phyloP scores from a whole-genome alignment of 2,888 invertebrate species.

The Chirona hameri region DNA sequence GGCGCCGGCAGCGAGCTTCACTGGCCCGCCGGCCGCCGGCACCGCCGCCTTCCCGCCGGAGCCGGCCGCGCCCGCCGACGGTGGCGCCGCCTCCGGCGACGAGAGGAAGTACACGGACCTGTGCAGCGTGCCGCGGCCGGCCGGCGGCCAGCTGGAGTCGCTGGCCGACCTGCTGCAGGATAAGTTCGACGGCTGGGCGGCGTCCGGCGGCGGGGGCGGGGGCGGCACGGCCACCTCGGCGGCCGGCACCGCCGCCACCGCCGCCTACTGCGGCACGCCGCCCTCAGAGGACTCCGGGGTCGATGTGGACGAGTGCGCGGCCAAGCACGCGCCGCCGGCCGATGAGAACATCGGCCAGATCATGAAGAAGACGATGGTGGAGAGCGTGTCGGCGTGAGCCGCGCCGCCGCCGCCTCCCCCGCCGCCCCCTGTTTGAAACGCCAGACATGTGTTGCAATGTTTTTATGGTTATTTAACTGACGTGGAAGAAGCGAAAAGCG shows the following conservation, averaged over 20 bases:
- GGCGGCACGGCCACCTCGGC: slow-evolving; percentile 6
- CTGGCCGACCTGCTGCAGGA: slow-evolving; percentile 60
- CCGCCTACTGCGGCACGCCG: slow-evolving; percentile 35
- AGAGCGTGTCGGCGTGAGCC: slow-evolving; percentile 75
- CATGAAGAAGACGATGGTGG: slow-evolving; percentile 87
- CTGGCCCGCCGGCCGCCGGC: neutral
- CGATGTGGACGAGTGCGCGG: slow-evolving; percentile 44
- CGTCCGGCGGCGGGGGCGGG: slow-evolving; percentile 36
- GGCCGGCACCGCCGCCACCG: neutral
- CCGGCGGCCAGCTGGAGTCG: slow-evolving; percentile 64
- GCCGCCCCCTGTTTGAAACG: neutral
- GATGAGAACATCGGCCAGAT: slow-evolving; percentile 82
- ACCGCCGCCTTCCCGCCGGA: slow-evolving; percentile 4
- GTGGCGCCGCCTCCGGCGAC: neutral
- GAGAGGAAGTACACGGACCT: slow-evolving; percentile 60
- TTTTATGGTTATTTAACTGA: slow-evolving; percentile 28
- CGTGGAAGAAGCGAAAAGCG: neutral
- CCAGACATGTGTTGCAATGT: neutral
- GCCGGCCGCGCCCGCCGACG: neutral
- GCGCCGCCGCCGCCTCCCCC: neutral
- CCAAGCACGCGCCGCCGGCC: slow-evolving; percentile 41
- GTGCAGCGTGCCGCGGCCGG: slow-evolving; percentile 57
- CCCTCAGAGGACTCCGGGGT: slow-evolving; percentile 36
- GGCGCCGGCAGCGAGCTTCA: neutral
- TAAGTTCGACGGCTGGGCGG: neutral